These are phyloP conservation scores for Adelosebastes latens DNA, from an alignment of 2,797 vertebrate genomes.

Conservation along the genomic window DNA sequence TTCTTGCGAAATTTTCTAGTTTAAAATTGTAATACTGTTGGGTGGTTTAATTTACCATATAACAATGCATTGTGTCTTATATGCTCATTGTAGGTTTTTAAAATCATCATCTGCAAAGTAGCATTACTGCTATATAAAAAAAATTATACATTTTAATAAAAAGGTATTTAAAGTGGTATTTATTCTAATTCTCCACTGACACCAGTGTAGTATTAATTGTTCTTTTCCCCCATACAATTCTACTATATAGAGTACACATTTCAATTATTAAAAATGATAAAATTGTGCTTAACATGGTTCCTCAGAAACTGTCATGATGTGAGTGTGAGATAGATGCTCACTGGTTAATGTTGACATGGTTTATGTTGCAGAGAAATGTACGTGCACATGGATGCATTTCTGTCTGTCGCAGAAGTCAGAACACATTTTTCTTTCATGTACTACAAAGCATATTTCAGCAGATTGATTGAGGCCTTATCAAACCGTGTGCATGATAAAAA, in stretches of 20 bases:
- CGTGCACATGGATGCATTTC: not conserved
- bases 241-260: not conserved
- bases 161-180: not conserved
- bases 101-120: not conserved
- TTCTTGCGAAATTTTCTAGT: too few relatives aligned
- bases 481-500: constrained; percentile 49
- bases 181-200: not conserved
- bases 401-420: not conserved
- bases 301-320: not conserved
- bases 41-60: not conserved
- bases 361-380: not conserved
- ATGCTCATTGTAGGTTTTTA: not conserved
- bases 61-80: not conserved
- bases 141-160: not conserved
- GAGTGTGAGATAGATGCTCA: not conserved
- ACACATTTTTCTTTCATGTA: not conserved
- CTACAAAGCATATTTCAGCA: constrained; percentile 16
- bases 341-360: not conserved
- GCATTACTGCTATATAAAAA: not conserved
- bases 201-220: not conserved
- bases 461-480: constrained; percentile 49
- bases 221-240: not conserved
- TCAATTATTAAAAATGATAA: not conserved
- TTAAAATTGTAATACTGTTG: not conserved
- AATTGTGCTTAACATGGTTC: not conserved